Percentiles rank a stretch among this genome's conserved stretches.
phyloP scores from a whole-genome alignment of 2,888 invertebrate genomes.

The Vandiemenella viatica region DNA sequence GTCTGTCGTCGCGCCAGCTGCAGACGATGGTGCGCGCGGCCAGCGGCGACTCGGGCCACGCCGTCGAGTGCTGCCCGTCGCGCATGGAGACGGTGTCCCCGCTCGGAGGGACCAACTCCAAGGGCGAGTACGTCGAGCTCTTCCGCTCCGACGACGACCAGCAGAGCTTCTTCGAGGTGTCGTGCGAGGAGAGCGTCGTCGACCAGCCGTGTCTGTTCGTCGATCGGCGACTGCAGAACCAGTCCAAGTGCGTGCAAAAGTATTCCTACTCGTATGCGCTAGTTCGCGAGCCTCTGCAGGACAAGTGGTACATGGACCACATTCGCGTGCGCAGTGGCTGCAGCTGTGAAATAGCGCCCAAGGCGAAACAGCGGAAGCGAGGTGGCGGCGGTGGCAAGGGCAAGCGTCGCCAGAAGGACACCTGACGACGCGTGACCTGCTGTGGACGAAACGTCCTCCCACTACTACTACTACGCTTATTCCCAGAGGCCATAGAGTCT shows the following conservation, averaged over 20 bases:
- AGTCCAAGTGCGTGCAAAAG: constrained; percentile 68
- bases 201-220: constrained; percentile 58
- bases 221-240: constrained; percentile 48
- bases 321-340: constrained; percentile 71
- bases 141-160: constrained; percentile 34
- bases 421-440: neutral
- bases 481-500: no score
- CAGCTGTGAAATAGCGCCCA: constrained; percentile 58
- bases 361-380: constrained; percentile 33
- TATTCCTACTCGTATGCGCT: constrained; percentile 74
- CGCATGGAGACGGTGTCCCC: constrained; percentile 63
- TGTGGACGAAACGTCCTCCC: no score
- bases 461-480: no score
- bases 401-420: constrained; percentile 24
- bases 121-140: constrained; percentile 55
- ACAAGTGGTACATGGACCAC: constrained; percentile 64
- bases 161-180: constrained; percentile 54
- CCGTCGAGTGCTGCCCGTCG: constrained; percentile 68
- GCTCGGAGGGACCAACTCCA: constrained; percentile 56
- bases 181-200: constrained; percentile 53
- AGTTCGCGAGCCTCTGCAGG: constrained; percentile 42
- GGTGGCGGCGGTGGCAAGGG: constrained; percentile 24
- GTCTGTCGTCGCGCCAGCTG: constrained; percentile 43
- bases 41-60: constrained; percentile 32
- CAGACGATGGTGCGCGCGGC: constrained; percentile 42